phyloP scores from a whole-genome alignment of 2,113 vertebrate species.

The Casuarius casuarius region DNA sequence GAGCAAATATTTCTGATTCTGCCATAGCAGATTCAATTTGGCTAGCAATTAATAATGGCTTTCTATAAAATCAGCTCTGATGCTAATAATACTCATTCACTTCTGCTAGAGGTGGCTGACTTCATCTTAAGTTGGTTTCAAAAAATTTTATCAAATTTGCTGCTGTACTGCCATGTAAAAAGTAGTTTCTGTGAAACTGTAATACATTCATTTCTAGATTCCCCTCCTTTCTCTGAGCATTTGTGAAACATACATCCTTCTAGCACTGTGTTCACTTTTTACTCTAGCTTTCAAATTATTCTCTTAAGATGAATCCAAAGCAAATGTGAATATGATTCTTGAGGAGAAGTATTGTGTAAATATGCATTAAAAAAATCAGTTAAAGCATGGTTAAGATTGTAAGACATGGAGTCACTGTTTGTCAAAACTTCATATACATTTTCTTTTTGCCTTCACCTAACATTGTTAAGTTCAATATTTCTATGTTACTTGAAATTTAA shows the following conservation, averaged over 20 bases:
- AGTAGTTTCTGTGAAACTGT: neutral
- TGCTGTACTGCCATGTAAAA: neutral
- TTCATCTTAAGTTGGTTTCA: neutral
- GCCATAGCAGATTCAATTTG: conserved; percentile 54
- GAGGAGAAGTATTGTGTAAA: neutral
- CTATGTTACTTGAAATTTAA: neutral
- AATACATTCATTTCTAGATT: neutral
- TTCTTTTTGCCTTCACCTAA: neutral
- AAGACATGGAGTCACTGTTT: neutral
- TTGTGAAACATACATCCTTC: neutral
- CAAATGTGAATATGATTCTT: neutral
- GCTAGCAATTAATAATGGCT: conserved; percentile 38
- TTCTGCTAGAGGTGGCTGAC: neutral
- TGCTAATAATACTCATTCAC: conserved; percentile 18
- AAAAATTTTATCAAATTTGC: neutral
- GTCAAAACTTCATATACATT: neutral
- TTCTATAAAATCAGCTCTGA: conserved; percentile 18
- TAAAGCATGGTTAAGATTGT: neutral
- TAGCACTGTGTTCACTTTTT: neutral
- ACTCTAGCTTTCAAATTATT: neutral
- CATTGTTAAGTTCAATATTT: neutral
- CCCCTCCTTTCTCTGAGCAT: neutral
- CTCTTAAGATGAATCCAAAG: neutral
- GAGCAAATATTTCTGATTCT: conserved; percentile 56
- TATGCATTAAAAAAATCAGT: neutral